Percentiles rank a stretch among this genome's conserved stretches.
Conservation (phyloP, 2,797 vertebrate genomes). For the Lophotriccus pileatus region DNA sequence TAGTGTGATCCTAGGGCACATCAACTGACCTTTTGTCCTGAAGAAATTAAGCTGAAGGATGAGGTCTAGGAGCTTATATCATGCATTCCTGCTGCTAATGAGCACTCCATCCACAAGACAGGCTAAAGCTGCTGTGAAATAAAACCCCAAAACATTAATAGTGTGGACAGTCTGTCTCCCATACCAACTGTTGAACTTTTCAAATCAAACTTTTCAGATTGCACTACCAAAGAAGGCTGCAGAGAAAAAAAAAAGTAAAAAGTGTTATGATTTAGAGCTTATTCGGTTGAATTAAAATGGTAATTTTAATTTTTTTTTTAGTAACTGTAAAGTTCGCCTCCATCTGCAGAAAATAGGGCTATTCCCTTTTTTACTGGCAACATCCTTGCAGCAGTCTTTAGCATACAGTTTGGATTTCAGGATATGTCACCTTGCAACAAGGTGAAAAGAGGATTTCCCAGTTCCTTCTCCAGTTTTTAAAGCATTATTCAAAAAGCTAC, state of each 20-base stretch:
- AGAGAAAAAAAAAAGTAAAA: neutral
- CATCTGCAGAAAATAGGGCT: neutral
- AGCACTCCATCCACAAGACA: neutral
- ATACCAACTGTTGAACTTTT: neutral
- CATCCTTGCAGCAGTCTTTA: neutral
- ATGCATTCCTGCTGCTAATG: slow-evolving; percentile 10
- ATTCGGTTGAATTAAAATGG: neutral
- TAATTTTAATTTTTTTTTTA: neutral
- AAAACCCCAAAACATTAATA: neutral
- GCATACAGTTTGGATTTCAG: slow-evolving; percentile 23
- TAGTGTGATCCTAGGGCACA: neutral
- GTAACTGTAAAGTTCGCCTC: neutral
- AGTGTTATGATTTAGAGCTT: neutral
- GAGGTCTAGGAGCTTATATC: neutral
- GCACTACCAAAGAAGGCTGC: neutral
- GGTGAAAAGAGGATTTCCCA: neutral
- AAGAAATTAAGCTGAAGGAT: neutral
- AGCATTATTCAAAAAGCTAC: neutral
- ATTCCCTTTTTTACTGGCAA: neutral
- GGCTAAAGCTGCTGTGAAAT: neutral
- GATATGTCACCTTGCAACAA: neutral
- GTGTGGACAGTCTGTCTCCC: neutral
- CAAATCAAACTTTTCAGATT: neutral
- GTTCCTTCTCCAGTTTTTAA: slow-evolving; percentile 10
- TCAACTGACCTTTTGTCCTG: neutral